phyloP scores from a whole-genome alignment of 2,797 vertebrate genomes.

The Catharus ustulatus region DNA sequence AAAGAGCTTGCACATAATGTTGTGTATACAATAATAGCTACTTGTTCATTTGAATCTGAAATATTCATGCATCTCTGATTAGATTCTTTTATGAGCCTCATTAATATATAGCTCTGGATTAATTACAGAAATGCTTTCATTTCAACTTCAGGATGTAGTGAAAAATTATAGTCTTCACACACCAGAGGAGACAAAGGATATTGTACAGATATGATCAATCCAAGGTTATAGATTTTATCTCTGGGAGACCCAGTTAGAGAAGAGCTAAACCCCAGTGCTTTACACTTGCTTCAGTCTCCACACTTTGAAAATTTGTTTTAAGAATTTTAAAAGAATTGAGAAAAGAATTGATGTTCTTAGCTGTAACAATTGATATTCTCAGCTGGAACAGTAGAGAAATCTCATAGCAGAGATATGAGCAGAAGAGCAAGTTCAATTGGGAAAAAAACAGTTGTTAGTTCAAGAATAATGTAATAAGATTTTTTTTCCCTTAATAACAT shows the following conservation, averaged over 20 bases:
- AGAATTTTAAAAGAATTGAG: background rate
- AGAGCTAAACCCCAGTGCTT: background rate
- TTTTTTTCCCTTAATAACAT: background rate
- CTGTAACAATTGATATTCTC: background rate
- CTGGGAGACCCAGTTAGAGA: background rate
- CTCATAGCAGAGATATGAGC: background rate
- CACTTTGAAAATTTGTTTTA: background rate
- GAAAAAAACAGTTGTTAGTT: background rate
- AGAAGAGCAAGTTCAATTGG: background rate
- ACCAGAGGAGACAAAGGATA: background rate
- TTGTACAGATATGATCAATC: background rate
- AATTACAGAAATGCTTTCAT: conserved; percentile 20
- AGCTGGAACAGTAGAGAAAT: background rate
- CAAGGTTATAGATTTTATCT: background rate
- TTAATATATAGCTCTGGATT: conserved; percentile 16
- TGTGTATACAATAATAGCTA: background rate
- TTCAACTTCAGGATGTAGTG: background rate
- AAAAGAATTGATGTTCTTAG: background rate
- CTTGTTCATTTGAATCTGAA: background rate
- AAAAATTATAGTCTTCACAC: background rate
- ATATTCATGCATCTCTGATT: background rate
- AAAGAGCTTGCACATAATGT: background rate
- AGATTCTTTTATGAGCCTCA: background rate
- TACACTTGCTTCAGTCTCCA: background rate
- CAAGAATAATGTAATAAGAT: background rate